Evolutionary conservation across 2,797 vertebrate species (phyloP).

Genomic region (Silurus lanzhouensis): DNA sequence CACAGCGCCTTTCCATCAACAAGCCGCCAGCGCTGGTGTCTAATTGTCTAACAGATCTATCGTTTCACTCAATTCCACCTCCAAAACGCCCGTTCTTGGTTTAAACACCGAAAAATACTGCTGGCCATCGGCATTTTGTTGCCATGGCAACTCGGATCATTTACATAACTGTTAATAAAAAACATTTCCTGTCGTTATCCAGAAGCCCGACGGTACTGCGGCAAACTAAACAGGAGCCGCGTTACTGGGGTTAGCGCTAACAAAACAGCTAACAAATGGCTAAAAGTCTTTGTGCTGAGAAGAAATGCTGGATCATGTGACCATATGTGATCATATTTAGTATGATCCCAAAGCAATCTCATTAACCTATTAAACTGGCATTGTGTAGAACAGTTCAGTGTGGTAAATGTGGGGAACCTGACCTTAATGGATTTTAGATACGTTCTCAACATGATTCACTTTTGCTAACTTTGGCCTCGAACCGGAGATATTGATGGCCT

Average conservation of each 20-base stretch:
- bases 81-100: not conserved
- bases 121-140: not conserved
- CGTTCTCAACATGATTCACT: no score
- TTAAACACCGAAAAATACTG: conserved; percentile 16
- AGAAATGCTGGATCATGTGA: not conserved
- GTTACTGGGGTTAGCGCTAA: not conserved
- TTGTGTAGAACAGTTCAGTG: not conserved
- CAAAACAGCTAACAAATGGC: not conserved
- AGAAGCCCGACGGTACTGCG: not conserved
- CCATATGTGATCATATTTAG: not conserved
- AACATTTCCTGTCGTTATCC: not conserved
- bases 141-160: not conserved
- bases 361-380: not conserved
- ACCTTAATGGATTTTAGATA: no score
- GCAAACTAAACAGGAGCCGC: not conserved
- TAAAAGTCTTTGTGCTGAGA: not conserved
- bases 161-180: not conserved
- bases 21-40: not conserved
- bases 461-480: no score
- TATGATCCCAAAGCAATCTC: no score
- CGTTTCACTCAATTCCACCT: not conserved
- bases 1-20: conserved; percentile 22
- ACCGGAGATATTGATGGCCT: not conserved
- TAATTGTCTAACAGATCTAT: conserved; percentile 2
- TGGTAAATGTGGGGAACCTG: no score